Conservation (phyloP, 2,797 vertebrate genomes). For the Lagocephalus sceleratus region DNA sequence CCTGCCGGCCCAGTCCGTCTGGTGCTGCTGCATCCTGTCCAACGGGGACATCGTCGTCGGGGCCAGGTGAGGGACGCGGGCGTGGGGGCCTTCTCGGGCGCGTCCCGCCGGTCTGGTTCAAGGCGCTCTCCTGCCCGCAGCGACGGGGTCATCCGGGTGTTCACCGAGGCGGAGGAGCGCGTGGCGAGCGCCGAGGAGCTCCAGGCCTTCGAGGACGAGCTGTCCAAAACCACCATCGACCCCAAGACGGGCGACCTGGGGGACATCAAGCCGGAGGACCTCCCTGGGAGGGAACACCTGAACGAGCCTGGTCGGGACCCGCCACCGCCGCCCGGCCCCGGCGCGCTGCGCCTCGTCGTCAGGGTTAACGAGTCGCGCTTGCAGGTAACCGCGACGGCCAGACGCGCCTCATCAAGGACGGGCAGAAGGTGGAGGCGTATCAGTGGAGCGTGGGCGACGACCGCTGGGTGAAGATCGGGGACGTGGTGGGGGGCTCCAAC, state of each 20-base stretch:
- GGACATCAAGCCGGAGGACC: slow-evolving; percentile 88
- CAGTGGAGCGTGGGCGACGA: slow-evolving; percentile 89
- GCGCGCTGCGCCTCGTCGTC: too few species aligned
- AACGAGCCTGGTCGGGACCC: slow-evolving; percentile 89
- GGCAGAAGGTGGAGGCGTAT: slow-evolving; percentile 90
- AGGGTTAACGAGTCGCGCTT: slow-evolving; percentile 5
- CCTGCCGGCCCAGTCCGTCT: slow-evolving; percentile 92
- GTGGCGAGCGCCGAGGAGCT: slow-evolving; percentile 85
- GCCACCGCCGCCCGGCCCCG: too few species aligned
- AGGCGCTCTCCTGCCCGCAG: slow-evolving; percentile 58
- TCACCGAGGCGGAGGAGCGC: slow-evolving; percentile 86
- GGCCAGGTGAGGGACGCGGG: slow-evolving; percentile 80
- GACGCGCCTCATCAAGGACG: slow-evolving; percentile 90
- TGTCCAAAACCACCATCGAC: slow-evolving; percentile 90
- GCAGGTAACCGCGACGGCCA: slow-evolving; percentile 94
- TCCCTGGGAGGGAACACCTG: slow-evolving; percentile 94
- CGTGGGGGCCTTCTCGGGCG: background rate
- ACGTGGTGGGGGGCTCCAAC: slow-evolving; percentile 93
- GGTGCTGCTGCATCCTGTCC: slow-evolving; percentile 93
- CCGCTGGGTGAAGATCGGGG: slow-evolving; percentile 96
- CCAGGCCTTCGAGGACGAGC: slow-evolving; percentile 92
- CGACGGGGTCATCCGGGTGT: slow-evolving; percentile 93
- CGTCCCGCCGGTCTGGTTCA: background rate
- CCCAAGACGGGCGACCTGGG: slow-evolving; percentile 93
- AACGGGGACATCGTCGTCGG: slow-evolving; percentile 92